Conservation (phyloP, 2,888 invertebrate species). For the Andrena haemorrhoa region DNA sequence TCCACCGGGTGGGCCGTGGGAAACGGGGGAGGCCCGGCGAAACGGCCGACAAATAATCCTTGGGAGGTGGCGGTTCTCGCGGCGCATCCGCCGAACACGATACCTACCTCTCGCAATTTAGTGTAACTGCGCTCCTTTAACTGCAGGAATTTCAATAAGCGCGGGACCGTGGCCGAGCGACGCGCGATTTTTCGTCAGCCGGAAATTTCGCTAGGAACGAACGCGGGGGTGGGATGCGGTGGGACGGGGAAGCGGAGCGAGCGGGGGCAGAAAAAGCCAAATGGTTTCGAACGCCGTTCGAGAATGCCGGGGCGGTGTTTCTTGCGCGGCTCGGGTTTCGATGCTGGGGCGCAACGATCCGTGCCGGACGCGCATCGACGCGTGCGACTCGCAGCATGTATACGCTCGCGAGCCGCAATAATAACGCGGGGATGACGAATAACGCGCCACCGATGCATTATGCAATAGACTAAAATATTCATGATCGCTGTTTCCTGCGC, state of each 20-base stretch:
- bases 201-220: background rate
- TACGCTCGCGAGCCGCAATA: slow-evolving; percentile 52
- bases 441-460: slow-evolving; percentile 67
- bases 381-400: slow-evolving; percentile 54
- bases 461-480: slow-evolving; percentile 70
- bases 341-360: slow-evolving; percentile 35
- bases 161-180: background rate
- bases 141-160: slow-evolving; percentile 22
- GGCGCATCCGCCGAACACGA: slow-evolving; percentile 6
- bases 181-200: background rate
- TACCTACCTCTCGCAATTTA: slow-evolving; percentile 31
- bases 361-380: slow-evolving; percentile 57
- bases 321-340: slow-evolving; percentile 28
- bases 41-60: slow-evolving; percentile 58
- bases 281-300: background rate
- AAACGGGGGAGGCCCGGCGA: background rate
- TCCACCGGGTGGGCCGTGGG: background rate
- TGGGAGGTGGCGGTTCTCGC: slow-evolving; percentile 6
- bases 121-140: slow-evolving; percentile 14
- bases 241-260: background rate
- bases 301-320: background rate
- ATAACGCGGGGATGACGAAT: slow-evolving; percentile 64
- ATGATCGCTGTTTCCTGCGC: slow-evolving; percentile 64
- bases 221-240: background rate
- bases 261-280: no score